Conservation (phyloP, 2,113 vertebrate species). For the Gavia stellata region DNA sequence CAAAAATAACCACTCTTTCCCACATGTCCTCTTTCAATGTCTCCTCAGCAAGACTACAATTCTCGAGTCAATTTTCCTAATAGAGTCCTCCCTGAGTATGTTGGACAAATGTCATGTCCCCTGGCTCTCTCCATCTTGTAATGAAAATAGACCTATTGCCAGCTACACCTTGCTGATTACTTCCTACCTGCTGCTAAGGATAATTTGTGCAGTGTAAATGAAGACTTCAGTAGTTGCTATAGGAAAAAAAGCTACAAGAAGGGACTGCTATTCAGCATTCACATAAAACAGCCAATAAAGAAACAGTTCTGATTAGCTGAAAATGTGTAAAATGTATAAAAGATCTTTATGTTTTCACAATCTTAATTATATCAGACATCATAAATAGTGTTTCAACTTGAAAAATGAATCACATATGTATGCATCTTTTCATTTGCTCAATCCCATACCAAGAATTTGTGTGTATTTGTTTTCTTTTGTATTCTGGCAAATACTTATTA, state of each 20-base stretch:
- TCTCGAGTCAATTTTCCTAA: slow-evolving; percentile 34
- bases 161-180: slow-evolving; percentile 60
- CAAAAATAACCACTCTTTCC: background rate
- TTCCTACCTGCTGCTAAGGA: slow-evolving; percentile 64
- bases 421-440: background rate
- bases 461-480: background rate
- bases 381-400: background rate
- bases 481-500: background rate
- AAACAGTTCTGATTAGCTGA: slow-evolving; percentile 8
- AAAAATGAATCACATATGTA: background rate
- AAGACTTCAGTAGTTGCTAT: slow-evolving; percentile 57
- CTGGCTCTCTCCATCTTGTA: slow-evolving; percentile 34
- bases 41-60: background rate
- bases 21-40: background rate
- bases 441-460: background rate
- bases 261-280: background rate
- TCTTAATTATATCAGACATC: background rate
- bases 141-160: slow-evolving; percentile 64
- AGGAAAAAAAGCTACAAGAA: slow-evolving; percentile 18
- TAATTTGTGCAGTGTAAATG: slow-evolving; percentile 71
- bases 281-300: slow-evolving; percentile 2
- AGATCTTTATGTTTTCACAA: background rate
- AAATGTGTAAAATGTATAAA: background rate
- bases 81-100: background rate
- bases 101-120: slow-evolving; percentile 61